These are phyloP conservation scores for Pleuronectes platessa DNA, from an alignment of 2,113 vertebrate genomes.

Conservation along the genomic window DNA sequence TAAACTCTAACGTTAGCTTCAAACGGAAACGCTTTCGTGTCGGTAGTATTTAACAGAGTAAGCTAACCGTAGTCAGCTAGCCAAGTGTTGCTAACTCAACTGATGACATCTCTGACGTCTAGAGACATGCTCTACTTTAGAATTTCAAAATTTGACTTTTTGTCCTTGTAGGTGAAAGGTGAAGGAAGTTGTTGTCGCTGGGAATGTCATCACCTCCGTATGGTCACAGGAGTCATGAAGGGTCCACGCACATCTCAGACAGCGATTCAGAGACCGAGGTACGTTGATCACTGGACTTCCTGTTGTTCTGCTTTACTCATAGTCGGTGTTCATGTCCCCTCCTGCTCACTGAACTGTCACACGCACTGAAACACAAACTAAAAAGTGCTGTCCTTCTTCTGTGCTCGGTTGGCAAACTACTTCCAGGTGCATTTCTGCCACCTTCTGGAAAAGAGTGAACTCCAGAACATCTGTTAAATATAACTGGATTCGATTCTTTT, in stretches of 20 bases:
- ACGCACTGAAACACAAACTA: too few species aligned
- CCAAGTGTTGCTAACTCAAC: background rate
- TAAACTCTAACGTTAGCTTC: too few species aligned
- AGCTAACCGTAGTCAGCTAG: conserved; percentile 14
- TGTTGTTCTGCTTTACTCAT: background rate
- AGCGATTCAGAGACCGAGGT: conserved; percentile 73
- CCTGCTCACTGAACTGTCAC: too few species aligned
- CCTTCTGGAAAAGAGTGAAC: too few species aligned
- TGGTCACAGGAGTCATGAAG: conserved; percentile 32
- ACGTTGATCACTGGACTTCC: background rate
- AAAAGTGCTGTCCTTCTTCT: too few species aligned
- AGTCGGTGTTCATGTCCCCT: too few species aligned
- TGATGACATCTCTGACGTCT: background rate
- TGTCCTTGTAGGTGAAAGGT: background rate
- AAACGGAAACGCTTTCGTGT: background rate
- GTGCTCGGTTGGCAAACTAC: too few species aligned
- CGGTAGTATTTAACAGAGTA: background rate
- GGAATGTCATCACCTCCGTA: conserved; percentile 46
- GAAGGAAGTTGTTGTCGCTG: background rate
- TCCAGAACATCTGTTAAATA: too few species aligned
- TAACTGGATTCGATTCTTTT: too few species aligned
- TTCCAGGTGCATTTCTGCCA: too few species aligned
- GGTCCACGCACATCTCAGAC: conserved; percentile 17
- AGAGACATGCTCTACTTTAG: too few species aligned
- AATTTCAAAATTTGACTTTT: background rate